phyloP scores from a whole-genome alignment of 2,888 invertebrate species.

The Magallana nippona region DNA sequence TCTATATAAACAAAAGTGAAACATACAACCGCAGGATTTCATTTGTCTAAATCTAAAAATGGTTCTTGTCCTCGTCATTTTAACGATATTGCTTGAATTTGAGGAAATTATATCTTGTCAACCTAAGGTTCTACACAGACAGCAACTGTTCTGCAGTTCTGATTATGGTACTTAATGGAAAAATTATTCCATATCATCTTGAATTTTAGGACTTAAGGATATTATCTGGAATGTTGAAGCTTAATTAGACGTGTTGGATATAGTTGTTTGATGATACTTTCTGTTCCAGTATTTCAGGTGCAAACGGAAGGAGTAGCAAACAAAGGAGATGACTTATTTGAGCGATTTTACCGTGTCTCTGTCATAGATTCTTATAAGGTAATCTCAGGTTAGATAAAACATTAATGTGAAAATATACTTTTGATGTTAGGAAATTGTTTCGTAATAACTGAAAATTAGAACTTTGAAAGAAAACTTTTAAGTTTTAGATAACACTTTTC shows the following conservation, averaged over 20 bases:
- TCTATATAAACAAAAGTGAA: conserved; percentile 25
- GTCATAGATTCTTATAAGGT: conserved; percentile 30
- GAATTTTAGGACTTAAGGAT: too few species aligned
- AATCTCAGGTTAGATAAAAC: background rate
- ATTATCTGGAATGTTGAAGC: too few species aligned
- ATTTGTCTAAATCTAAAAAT: background rate
- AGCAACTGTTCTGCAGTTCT: background rate
- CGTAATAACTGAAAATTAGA: too few species aligned
- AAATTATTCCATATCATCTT: too few species aligned
- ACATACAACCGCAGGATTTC: background rate
- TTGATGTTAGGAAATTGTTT: background rate
- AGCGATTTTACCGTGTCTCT: background rate
- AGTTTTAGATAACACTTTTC: too few species aligned
- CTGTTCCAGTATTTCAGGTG: background rate
- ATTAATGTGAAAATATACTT: background rate
- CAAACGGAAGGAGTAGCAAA: background rate
- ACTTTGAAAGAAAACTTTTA: too few species aligned
- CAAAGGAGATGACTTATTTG: conserved; percentile 9
- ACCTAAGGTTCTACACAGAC: background rate
- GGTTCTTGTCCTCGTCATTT: background rate
- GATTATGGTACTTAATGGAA: background rate
- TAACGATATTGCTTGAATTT: background rate
- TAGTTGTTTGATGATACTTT: background rate
- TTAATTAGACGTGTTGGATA: too few species aligned
- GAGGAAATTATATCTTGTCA: conserved; percentile 3